phyloP scores from a whole-genome alignment of 2,113 vertebrate genomes.

The Serilophus lunatus region DNA sequence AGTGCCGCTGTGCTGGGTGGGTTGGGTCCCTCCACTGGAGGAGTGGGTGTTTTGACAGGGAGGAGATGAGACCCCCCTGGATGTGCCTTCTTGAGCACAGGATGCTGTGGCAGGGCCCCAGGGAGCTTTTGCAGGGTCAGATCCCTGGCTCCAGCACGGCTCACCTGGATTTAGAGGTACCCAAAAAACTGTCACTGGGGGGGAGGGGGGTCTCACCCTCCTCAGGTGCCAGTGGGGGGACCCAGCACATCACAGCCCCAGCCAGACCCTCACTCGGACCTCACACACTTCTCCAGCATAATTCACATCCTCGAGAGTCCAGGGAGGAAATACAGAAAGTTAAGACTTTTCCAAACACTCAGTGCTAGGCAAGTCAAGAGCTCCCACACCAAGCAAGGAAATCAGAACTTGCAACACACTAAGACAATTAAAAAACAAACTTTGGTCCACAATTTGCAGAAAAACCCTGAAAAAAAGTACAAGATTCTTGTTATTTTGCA shows the following conservation, averaged over 20 bases:
- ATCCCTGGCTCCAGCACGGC: background rate
- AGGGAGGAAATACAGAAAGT: constrained; percentile 40
- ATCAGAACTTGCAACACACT: constrained; percentile 54
- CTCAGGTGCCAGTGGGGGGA: no score
- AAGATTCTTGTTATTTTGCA: constrained; percentile 63
- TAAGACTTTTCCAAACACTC: constrained; percentile 58
- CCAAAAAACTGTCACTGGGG: no score
- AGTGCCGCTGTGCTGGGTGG: background rate
- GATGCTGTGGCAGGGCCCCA: background rate
- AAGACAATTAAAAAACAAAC: constrained; percentile 67
- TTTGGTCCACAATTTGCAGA: constrained; percentile 81
- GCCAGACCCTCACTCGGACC: background rate
- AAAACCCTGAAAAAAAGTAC: constrained; percentile 70
- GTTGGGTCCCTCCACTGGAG: background rate
- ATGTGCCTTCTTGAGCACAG: background rate
- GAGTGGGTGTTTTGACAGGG: background rate
- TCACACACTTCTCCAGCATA: constrained; percentile 42
- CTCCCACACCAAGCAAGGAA: constrained; percentile 24
- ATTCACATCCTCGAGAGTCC: constrained; percentile 17
- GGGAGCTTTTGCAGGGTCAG: background rate
- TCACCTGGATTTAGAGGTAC: background rate
- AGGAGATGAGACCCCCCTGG: background rate
- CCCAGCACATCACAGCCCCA: background rate
- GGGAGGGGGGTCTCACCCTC: no score
- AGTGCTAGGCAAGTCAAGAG: constrained; percentile 50